Percentiles rank a stretch among this genome's conserved stretches.
Evolutionary conservation across 1,140 invertebrate genomes (phyloP).

Genomic region (Procambarus virginalis): DNA sequence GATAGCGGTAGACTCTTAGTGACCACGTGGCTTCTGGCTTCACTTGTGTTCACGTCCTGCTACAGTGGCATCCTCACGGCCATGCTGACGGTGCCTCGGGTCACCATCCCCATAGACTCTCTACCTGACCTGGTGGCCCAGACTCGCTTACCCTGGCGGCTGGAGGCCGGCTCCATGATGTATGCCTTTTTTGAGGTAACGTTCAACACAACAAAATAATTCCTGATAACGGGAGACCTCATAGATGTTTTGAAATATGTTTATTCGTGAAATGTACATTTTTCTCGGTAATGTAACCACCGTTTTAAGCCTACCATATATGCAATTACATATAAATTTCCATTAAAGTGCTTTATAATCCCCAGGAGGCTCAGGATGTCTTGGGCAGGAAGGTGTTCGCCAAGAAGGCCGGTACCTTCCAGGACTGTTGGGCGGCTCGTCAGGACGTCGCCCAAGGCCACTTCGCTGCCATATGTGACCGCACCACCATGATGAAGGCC

Average conservation of each 20-base stretch:
- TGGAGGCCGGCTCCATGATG: conserved; percentile 32
- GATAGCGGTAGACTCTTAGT: conserved; percentile 7
- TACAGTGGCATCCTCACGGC: conserved; percentile 46
- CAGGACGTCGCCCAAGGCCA: conserved; percentile 15
- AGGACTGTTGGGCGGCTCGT: conserved; percentile 34
- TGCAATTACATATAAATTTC: too few species aligned
- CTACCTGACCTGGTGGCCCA: conserved; percentile 33
- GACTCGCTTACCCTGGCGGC: conserved; percentile 27
- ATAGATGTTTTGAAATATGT: too few species aligned
- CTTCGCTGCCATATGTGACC: conserved; percentile 34
- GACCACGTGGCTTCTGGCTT: conserved; percentile 28
- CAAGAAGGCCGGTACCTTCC: conserved; percentile 1
- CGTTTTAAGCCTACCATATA: too few species aligned
- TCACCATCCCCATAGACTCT: conserved; percentile 49
- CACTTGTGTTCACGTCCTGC: conserved; percentile 34
- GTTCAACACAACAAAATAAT: neutral
- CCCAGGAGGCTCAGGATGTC: conserved; percentile 16
- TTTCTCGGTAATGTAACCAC: neutral
- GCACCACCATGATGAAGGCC: conserved; percentile 32
- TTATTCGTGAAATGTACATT: neutral
- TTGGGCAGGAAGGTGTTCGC: neutral
- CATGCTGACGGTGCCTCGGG: conserved; percentile 39
- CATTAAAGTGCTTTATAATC: too few species aligned
- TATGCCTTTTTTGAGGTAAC: conserved; percentile 19
- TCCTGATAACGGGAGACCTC: too few species aligned